Evolutionary conservation across 2,888 invertebrate genomes (phyloP), one percentile per base, ranked within the genome.

Genomic region (Chironomus tentans): DNA sequence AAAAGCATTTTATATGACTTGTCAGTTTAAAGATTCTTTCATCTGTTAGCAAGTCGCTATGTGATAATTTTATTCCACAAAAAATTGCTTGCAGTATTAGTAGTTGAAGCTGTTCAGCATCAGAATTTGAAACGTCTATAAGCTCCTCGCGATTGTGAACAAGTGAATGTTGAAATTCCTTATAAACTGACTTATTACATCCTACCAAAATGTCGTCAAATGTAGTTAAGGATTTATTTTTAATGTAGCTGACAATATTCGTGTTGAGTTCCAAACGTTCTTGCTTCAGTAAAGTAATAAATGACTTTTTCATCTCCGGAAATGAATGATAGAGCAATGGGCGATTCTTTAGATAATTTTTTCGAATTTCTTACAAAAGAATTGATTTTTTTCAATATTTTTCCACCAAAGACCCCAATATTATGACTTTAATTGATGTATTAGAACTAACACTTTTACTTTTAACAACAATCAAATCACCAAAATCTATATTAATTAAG

Each of bases 271-370:
- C 69, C 12, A n/a, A 13, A 7, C 48, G 47, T 13, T 68, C 28
- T 18, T n/a, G 12, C 6, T 68, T 18, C 3, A 76, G 21, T 5
- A 69, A 28, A 18, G 22, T n/a, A 0, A 69, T 7, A 47, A 76
- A 69, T 6, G 68, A 56, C n/a, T 68, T 74, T 74, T 48, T 46
- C 6, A 24, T 7, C 7, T 76, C 68, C 6, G 76, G 76, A 68
- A 56, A 24, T 13, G 69, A 50, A 10, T 76, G 76, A 22, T 76
- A 76, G 0, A 76, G 15, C 12, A 76, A 69, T 13, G n/a, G n/a
- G n/a, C n/a, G n/a, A n/a, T n/a, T n/a, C n/a, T n/a, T n/a, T n/a
- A n/a, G n/a, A n/a, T n/a, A n/a, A n/a, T n/a, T n/a, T n/a, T n/a
- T n/a, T n/a, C n/a, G n/a, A n/a, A n/a, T n/a, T n/a, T n/a, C n/a